These are phyloP conservation scores for Oegoconia quadripuncta DNA, from an alignment of 2,888 invertebrate genomes.

Conservation along the genomic window DNA sequence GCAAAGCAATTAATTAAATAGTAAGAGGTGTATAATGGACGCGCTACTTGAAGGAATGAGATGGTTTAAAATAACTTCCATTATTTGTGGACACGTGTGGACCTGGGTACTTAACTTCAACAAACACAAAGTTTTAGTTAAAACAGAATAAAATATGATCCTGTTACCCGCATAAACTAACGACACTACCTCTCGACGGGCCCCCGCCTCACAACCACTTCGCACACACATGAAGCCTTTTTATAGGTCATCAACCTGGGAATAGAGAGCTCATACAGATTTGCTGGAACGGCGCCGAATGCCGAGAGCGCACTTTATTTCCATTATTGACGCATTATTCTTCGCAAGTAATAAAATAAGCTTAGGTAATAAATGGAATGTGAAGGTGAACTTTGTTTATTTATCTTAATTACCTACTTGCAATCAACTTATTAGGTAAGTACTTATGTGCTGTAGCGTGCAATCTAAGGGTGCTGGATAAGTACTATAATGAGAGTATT, in stretches of 20 bases:
- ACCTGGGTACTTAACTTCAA: neutral
- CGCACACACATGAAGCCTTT: slow-evolving; percentile 58
- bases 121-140: neutral
- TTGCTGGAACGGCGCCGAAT: slow-evolving; percentile 15
- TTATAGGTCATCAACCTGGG: slow-evolving; percentile 66
- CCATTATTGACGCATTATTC: too few relatives aligned
- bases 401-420: too few relatives aligned
- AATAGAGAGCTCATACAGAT: slow-evolving; percentile 27
- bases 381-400: too few relatives aligned
- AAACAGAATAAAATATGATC: slow-evolving; percentile 7
- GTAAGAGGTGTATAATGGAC: too few relatives aligned
- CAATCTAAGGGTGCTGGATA: too few relatives aligned
- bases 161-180: slow-evolving; percentile 49
- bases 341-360: too few relatives aligned
- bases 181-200: slow-evolving; percentile 39
- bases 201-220: slow-evolving; percentile 43
- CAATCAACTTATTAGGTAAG: too few relatives aligned
- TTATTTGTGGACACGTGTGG: neutral
- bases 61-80: neutral
- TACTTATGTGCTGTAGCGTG: too few relatives aligned
- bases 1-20: too few relatives aligned
- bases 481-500: too few relatives aligned
- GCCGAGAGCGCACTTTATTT: neutral
- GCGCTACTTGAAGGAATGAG: too few relatives aligned
- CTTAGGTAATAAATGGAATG: too few relatives aligned